These are phyloP conservation scores for Enteromius fasciolatus DNA, from an alignment of 2,797 vertebrate genomes.

Conservation along the genomic window DNA sequence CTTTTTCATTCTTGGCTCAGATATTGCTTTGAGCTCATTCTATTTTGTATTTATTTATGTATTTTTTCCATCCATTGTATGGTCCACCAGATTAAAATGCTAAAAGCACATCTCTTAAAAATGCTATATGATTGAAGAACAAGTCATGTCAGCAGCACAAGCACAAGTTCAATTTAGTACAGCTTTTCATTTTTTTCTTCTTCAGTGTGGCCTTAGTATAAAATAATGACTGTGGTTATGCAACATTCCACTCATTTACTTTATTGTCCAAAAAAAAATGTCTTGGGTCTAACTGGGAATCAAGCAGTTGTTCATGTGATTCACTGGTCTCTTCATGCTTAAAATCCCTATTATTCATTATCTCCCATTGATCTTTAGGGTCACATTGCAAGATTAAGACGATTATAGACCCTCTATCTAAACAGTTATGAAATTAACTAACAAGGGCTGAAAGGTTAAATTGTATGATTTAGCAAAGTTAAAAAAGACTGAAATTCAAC, in stretches of 20 bases:
- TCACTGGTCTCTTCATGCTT: constrained; percentile 51
- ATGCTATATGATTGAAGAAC: background rate
- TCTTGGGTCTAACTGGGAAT: background rate
- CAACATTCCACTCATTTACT: background rate
- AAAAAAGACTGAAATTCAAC: background rate
- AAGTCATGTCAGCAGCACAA: background rate
- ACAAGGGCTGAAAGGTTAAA: constrained; percentile 47
- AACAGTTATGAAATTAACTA: constrained; percentile 59
- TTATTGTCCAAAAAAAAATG: too few species aligned
- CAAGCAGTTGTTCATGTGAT: constrained; percentile 33
- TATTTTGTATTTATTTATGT: background rate
- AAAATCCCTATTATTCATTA: constrained; percentile 62
- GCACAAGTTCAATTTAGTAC: background rate
- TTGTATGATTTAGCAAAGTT: constrained; percentile 21
- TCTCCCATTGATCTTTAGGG: constrained; percentile 58
- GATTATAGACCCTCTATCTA: constrained; percentile 37
- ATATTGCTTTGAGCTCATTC: background rate
- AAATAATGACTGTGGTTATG: background rate
- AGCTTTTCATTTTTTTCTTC: background rate
- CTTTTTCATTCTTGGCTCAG: too few species aligned
- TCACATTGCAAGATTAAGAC: constrained; percentile 35
- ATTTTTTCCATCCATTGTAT: background rate
- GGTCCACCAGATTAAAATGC: background rate
- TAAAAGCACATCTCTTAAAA: background rate
- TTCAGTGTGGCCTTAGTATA: background rate